Percentiles rank a stretch among this genome's conserved stretches.
phyloP scores from a whole-genome alignment of 2,113 vertebrate genomes.

The Nyctibius bracteatus region DNA sequence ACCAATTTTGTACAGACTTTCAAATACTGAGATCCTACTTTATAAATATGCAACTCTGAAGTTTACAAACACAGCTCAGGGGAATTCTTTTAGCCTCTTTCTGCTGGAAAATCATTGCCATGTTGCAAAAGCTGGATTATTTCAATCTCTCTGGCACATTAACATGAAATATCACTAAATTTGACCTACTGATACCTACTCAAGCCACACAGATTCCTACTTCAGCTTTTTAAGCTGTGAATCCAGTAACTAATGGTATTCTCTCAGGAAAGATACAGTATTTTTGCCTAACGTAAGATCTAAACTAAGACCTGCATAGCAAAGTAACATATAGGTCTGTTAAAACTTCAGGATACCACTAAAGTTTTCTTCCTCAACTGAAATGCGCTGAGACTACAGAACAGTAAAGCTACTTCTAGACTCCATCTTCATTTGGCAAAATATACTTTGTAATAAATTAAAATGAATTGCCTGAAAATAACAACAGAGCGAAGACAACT shows the following conservation, averaged over 20 bases:
- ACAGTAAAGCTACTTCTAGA: not conserved
- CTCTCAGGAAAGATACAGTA: not conserved
- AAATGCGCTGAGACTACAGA: not conserved
- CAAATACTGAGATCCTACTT: not conserved
- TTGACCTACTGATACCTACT: not conserved
- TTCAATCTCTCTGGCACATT: not conserved
- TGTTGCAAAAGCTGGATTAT: not conserved
- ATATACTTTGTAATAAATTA: not conserved
- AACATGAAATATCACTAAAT: not conserved
- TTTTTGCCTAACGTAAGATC: not conserved
- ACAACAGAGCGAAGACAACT: not conserved
- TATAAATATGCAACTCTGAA: not conserved
- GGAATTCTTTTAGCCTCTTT: not conserved
- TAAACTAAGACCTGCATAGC: not conserved
- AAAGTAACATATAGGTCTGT: not conserved
- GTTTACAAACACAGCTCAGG: not conserved
- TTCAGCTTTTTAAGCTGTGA: not conserved
- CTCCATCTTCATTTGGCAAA: not conserved
- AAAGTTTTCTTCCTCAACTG: not conserved
- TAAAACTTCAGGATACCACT: not conserved
- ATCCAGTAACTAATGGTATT: not conserved
- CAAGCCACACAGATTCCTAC: rapidly evolving
- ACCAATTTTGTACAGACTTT: not conserved
- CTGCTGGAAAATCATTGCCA: not conserved
- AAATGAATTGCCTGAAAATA: not conserved